Conservation (phyloP, 2,797 vertebrate genomes). For the Enteromius mattozi region DNA sequence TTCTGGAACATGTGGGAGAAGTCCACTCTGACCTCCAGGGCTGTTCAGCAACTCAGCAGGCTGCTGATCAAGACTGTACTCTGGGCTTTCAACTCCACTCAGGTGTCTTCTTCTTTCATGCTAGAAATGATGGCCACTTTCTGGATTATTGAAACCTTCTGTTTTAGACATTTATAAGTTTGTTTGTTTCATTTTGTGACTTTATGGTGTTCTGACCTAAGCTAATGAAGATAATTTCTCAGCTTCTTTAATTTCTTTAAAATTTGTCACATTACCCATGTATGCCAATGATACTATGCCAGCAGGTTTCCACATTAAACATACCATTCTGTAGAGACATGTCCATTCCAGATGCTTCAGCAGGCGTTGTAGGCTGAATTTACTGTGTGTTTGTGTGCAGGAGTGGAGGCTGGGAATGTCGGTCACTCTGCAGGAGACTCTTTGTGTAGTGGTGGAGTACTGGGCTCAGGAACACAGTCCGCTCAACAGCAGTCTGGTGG, state of each 20-base stretch:
- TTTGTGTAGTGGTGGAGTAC: conserved; percentile 88
- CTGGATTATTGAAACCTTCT: neutral
- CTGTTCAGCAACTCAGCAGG: conserved; percentile 73
- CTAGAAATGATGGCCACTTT: neutral
- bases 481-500: conserved; percentile 82
- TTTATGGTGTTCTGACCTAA: neutral
- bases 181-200: too few relatives aligned
- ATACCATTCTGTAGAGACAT: neutral
- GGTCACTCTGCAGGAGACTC: conserved; percentile 80
- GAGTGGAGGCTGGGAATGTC: conserved; percentile 77
- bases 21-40: conserved; percentile 70
- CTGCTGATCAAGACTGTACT: conserved; percentile 66
- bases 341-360: conserved; percentile 2
- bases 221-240: neutral
- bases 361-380: conserved; percentile 55
- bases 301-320: neutral
- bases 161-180: neutral
- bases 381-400: conserved; percentile 66
- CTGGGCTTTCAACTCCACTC: conserved; percentile 50
- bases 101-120: conserved; percentile 48
- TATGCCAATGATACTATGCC: neutral
- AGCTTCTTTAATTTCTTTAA: neutral
- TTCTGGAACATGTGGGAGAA: conserved; percentile 83
- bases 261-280: neutral
- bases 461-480: conserved; percentile 87